Conservation (phyloP, 2,113 vertebrate species). For the Perca flavescens region DNA sequence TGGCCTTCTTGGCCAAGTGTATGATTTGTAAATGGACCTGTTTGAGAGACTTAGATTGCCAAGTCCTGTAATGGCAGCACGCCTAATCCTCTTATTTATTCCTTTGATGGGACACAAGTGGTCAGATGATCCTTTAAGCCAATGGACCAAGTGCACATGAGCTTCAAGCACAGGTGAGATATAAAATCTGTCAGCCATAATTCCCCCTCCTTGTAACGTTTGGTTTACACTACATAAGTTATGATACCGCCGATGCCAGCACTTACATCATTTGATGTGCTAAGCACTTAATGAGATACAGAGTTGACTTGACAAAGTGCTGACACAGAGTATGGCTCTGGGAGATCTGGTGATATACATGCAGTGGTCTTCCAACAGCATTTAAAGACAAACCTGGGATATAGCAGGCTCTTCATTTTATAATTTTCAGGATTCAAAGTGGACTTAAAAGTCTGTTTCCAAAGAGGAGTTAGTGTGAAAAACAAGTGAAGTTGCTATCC, state of each 20-base stretch:
- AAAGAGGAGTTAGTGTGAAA: conserved; percentile 37
- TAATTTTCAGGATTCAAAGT: conserved; percentile 20
- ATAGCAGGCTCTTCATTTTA: conserved; percentile 15
- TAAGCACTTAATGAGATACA: conserved; percentile 64
- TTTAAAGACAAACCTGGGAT: conserved; percentile 49
- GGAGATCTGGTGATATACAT: conserved; percentile 50
- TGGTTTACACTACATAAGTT: conserved; percentile 59
- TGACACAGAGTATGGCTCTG: conserved; percentile 44
- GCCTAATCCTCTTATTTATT: conserved; percentile 58
- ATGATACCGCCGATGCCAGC: conserved; percentile 52
- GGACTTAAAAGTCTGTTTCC: conserved; percentile 26
- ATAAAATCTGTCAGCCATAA: conserved; percentile 60
- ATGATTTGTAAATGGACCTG: conserved; percentile 59
- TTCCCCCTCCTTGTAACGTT: conserved; percentile 45
- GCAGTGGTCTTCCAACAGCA: conserved; percentile 13
- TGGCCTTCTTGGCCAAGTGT: conserved; percentile 34
- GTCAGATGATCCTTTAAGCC: conserved; percentile 60
- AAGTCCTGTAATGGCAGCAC: conserved; percentile 55
- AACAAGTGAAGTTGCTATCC: conserved; percentile 38
- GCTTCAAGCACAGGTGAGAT: conserved; percentile 64
- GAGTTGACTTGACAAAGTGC: conserved; percentile 62
- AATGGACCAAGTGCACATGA: conserved; percentile 28
- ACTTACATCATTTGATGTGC: conserved; percentile 68
- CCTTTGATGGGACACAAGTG: conserved; percentile 59
- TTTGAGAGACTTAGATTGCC: conserved; percentile 37